Evolutionary conservation across 2,113 vertebrate genomes (phyloP), one percentile per base, ranked within the genome.

Genomic region (Tyrannus savana): DNA sequence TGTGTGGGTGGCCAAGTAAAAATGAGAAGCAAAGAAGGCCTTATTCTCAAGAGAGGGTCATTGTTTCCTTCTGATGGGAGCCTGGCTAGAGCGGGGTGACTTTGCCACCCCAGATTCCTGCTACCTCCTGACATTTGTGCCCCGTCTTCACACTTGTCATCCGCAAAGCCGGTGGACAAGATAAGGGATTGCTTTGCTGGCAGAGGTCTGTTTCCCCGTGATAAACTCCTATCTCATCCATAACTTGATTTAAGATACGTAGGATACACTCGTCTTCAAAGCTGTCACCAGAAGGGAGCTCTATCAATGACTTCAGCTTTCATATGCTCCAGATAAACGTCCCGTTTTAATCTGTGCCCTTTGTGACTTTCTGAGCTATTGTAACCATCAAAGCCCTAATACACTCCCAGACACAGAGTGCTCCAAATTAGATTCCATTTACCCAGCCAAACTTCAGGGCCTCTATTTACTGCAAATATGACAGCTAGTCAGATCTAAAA

Each of bases 141-240:
- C 95, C 75, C 1, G 78, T 83, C 88, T 81, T 22, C 87, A 79
- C 92, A 59, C 69, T 85, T 93, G 95, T 97, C 96, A 96, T 97
- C 97, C 98, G 97, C 98, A 98, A 98, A 98, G 93, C 96, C 67
- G 94, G 98, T 94, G 96, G 95, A 96, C 97, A 96, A 95, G 97
- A 98, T 98, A 98, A 98, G 98, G 96, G 93, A 96, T 94, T 97
- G 97, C 97, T 98, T 96, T 96, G 74, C 95, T 97, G 74, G 49
- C 84, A 93, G 95, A 97, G 87, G 96, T 90, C 98, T 98, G 98
- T 93, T 95, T 97, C 96, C 98, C 97, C 88, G 85, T 98, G 98
- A 99, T 98, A 98, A 99, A 98, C 96, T 95, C 96, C 96, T 97
- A 96, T 98, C 98, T 97, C 98, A 98, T 98, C 97, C 97, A 97